phyloP scores from a whole-genome alignment of 2,888 invertebrate species.

The Bhutanitis thaidina region DNA sequence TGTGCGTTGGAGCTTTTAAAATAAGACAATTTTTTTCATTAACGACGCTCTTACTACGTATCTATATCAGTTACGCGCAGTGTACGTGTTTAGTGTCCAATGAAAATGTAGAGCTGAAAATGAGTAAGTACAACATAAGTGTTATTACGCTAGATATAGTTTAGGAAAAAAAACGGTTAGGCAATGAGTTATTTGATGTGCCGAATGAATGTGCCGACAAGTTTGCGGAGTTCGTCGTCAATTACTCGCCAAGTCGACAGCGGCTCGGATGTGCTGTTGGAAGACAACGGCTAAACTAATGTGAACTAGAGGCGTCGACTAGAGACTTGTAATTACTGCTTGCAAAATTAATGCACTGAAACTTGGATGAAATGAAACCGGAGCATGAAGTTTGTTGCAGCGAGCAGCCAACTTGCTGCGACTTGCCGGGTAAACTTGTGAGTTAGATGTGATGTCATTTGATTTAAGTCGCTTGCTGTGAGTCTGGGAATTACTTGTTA shows the following conservation, averaged over 20 bases:
- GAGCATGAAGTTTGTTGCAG: conserved; percentile 59
- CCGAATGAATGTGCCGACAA: conserved; percentile 58
- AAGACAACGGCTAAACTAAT: conserved; percentile 70
- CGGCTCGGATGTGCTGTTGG: conserved; percentile 48
- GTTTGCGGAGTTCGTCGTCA: conserved; percentile 57
- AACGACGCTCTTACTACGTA: too few relatives aligned
- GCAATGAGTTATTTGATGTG: too few relatives aligned
- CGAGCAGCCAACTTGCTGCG: conserved; percentile 40
- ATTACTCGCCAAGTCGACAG: conserved; percentile 55
- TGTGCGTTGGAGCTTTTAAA: too few relatives aligned
- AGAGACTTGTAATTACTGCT: conserved; percentile 74
- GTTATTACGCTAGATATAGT: too few relatives aligned
- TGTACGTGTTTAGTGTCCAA: too few relatives aligned
- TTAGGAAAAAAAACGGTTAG: too few relatives aligned
- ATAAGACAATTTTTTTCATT: too few relatives aligned
- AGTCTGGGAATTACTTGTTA: background rate
- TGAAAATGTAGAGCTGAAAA: too few relatives aligned
- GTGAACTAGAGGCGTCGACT: conserved; percentile 66
- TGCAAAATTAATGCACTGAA: conserved; percentile 77
- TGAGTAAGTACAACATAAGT: too few relatives aligned
- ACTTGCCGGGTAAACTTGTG: conserved; percentile 47
- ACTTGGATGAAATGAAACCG: conserved; percentile 75
- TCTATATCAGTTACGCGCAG: too few relatives aligned
- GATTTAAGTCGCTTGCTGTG: conserved; percentile 21
- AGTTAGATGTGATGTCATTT: conserved; percentile 39